These are phyloP conservation scores for Drosophila anomelani DNA, from an alignment of 2,888 invertebrate species.

Conservation along the genomic window DNA sequence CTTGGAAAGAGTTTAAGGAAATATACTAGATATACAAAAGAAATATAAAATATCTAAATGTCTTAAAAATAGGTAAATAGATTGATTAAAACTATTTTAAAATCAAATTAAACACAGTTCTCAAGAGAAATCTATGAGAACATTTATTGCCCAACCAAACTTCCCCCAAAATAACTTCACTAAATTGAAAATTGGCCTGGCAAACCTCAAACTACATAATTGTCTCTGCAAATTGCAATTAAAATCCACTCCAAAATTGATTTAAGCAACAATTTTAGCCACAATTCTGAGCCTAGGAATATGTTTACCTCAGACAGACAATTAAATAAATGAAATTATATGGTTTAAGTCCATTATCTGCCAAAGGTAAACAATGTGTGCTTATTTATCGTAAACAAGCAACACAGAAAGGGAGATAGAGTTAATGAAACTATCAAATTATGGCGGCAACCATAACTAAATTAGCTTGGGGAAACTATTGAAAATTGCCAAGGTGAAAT, in stretches of 20 bases:
- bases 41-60: background rate
- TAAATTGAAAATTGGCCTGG: background rate
- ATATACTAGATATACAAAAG: background rate
- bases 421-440: background rate
- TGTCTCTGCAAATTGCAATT: slow-evolving; percentile 1
- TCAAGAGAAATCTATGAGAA: too few relatives aligned
- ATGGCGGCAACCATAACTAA: background rate
- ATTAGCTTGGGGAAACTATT: slow-evolving; percentile 1
- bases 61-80: background rate
- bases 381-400: background rate
- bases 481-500: background rate
- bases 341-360: background rate
- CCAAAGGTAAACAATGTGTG: background rate
- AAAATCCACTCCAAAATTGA: background rate
- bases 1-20: background rate
- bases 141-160: background rate
- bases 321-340: slow-evolving; percentile 4
- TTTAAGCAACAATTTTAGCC: background rate
- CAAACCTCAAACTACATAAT: background rate
- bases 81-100: background rate
- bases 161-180: background rate
- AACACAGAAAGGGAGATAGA: background rate
- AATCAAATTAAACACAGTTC: background rate
- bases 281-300: background rate
- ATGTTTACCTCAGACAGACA: background rate